Evolutionary conservation across 1,140 invertebrate species (phyloP).

Genomic region (Atopsyche davidsoni): DNA sequence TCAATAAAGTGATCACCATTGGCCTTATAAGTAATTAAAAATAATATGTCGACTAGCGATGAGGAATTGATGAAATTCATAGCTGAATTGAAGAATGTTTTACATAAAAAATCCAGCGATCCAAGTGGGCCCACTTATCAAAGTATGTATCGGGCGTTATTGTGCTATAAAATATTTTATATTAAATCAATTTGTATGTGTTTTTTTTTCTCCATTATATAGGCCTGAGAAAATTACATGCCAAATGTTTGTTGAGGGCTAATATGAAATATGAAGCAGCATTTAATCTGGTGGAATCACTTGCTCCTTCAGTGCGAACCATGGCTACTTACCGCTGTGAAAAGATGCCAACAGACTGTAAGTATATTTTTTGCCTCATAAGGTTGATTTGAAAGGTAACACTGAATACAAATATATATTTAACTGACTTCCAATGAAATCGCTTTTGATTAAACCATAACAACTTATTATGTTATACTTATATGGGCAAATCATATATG

Average conservation of each 20-base stretch:
- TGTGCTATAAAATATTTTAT: background rate
- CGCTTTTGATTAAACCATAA: background rate
- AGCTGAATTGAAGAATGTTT: conserved; percentile 14
- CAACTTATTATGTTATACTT: too few species aligned
- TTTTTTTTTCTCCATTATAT: conserved; percentile 24
- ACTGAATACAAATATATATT: too few species aligned
- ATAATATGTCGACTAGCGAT: conserved; percentile 54
- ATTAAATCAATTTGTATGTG: conserved; percentile 5
- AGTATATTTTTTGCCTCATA: conserved; percentile 4
- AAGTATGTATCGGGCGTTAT: conserved; percentile 34
- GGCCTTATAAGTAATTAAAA: too few species aligned
- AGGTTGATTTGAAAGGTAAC: too few species aligned
- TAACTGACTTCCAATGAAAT: too few species aligned
- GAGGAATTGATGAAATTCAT: conserved; percentile 12
- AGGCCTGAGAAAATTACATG: conserved; percentile 41
- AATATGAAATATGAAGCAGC: conserved; percentile 21
- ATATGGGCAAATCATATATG: too few species aligned
- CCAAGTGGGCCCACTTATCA: conserved; percentile 42
- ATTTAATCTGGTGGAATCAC: conserved; percentile 40
- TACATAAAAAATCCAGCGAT: conserved; percentile 19
- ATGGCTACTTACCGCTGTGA: conserved; percentile 41
- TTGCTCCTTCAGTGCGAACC: conserved; percentile 39
- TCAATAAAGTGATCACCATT: too few species aligned
- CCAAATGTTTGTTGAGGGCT: conserved; percentile 23
- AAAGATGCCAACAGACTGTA: conserved; percentile 11